Base-by-base conservation (phyloP, 2,113 vertebrate species). In the Ondatra zibethicus region DNA sequence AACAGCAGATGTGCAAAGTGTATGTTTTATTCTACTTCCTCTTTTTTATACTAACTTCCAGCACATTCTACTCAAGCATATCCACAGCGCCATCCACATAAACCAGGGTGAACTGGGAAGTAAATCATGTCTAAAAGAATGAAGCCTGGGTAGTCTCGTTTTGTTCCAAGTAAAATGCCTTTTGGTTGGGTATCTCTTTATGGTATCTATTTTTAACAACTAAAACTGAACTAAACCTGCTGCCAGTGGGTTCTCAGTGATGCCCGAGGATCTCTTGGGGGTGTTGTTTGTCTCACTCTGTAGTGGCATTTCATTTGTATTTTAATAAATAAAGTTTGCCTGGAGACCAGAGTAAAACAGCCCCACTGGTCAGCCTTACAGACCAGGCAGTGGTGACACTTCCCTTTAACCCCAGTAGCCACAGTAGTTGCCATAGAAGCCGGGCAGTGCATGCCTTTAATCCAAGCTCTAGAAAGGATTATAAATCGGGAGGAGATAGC, bases 151-250 rank as follows among this genome's bases (percentile, higher is more conserved):
- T 91, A 92, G 75, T 84, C 68, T 75, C 73, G 3, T 31, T 75
- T 84, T 76, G 78, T 29, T 85, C 55, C 96, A 89, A 82, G 52
- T 66, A 85, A 95, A 94, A 86, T 93, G 61, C 14, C 45, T 3
- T 93, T 55, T 33, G 88, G 4, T 68, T 68, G 52, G 31, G 78
- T 36, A 72, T 33, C 50, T 88, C 95, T 92, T 75, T 47, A 16
- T 36, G 42, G 45, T 50, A 68, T 8, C 45, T n/a, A n/a, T 55
- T 68, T 45, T 84, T 63, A 76, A 33, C 82, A 92, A 47, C 85
- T 66, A 68, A 31, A 33, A 47, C 29, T 92, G 61, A 91, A 85
- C n/a, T 75, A 70, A 92, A 29, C n/a, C 39, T 75, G 33, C 61
- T 87, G 81, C 55, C 89, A 68, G 58, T 63, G 21, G 12, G 11